phyloP scores from a whole-genome alignment of 2,113 vertebrate species.

The Boulengeromyrus knoepffleri region DNA sequence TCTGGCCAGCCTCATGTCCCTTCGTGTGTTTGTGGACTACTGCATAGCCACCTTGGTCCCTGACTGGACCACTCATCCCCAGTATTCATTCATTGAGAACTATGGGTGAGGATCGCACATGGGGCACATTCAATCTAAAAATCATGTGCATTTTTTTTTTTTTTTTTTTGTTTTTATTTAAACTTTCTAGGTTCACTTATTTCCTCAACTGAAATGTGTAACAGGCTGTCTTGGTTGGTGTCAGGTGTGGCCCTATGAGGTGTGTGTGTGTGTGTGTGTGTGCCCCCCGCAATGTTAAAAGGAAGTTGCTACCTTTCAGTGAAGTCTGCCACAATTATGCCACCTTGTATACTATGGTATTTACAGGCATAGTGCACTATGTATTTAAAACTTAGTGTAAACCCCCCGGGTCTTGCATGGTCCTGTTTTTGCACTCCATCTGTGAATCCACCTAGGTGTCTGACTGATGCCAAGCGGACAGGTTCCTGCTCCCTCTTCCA shows the following conservation, averaged over 20 bases:
- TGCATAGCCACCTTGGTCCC: slow-evolving; percentile 49
- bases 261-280: too few species aligned
- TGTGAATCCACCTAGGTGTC: slow-evolving; percentile 36
- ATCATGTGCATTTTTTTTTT: background rate
- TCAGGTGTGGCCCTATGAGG: too few species aligned
- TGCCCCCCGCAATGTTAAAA: too few species aligned
- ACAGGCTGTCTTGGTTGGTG: too few species aligned
- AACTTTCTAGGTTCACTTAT: background rate
- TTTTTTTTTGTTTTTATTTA: background rate
- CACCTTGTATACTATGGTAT: background rate
- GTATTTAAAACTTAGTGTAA: background rate
- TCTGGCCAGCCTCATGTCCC: slow-evolving; percentile 40
- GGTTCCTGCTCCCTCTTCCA: slow-evolving; percentile 44
- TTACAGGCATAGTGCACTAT: background rate
- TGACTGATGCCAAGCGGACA: slow-evolving; percentile 46
- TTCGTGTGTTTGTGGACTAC: slow-evolving; percentile 50
- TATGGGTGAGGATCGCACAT: slow-evolving; percentile 40
- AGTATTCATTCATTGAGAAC: slow-evolving; percentile 48
- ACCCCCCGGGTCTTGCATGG: background rate
- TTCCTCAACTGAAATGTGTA: background rate
- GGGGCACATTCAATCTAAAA: background rate
- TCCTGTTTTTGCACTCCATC: background rate
- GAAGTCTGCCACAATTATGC: background rate
- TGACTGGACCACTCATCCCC: slow-evolving; percentile 37
- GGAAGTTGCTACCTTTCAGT: too few species aligned